Conservation (phyloP, 2,113 vertebrate genomes). For the Setophaga petechia region DNA sequence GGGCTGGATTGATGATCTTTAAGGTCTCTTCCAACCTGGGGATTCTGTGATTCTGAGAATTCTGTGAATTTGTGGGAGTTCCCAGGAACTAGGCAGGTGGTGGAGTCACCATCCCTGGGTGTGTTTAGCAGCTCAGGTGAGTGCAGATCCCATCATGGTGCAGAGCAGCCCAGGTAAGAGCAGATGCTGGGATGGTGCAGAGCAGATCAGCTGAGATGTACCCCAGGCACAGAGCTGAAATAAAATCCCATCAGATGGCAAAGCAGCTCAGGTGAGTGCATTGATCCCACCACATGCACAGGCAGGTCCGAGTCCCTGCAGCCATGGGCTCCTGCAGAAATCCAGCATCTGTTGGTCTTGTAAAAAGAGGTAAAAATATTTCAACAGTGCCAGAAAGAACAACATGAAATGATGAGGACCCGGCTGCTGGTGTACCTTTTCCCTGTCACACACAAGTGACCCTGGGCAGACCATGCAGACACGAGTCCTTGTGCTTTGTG, state of each 20-base stretch:
- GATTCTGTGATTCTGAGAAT: too few species aligned
- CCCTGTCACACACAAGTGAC: neutral
- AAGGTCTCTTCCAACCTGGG: too few species aligned
- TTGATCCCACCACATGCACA: fast-evolving
- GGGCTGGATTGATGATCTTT: too few species aligned
- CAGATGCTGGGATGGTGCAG: too few species aligned
- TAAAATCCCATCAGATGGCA: fast-evolving
- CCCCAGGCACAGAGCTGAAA: neutral
- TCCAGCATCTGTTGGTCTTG: neutral
- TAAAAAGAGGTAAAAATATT: too few species aligned
- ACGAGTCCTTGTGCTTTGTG: neutral
- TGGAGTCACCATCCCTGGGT: too few species aligned
- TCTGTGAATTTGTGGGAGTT: too few species aligned
- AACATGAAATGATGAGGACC: neutral
- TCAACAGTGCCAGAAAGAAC: neutral
- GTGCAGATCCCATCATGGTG: too few species aligned
- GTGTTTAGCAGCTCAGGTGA: too few species aligned
- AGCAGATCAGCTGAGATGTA: neutral
- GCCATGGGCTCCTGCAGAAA: neutral
- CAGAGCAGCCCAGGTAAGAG: too few species aligned
- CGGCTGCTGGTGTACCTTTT: neutral
- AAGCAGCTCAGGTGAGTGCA: neutral
- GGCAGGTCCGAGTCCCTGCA: fast-evolving
- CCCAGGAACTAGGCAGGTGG: too few species aligned
- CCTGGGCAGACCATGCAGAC: neutral